Conservation (phyloP, 2,888 invertebrate genomes). For the Gandaritis pyraliata region DNA sequence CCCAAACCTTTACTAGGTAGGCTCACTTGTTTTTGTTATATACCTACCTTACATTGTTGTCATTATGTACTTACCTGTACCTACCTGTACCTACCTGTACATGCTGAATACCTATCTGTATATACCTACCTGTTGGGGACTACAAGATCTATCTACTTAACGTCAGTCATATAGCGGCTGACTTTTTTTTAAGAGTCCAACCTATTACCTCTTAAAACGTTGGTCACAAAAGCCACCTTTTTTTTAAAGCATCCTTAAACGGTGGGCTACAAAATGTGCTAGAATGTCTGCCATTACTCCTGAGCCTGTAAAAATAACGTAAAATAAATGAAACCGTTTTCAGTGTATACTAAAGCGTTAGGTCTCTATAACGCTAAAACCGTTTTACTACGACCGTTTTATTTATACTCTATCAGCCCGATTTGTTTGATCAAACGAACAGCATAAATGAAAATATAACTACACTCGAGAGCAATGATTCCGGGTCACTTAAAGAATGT, state of each 20-base stretch:
- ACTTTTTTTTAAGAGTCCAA: neutral
- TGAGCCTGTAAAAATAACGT: conserved; percentile 6
- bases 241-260: conserved; percentile 24
- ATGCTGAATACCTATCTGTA: no score
- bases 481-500: no score
- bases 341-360: conserved; percentile 1
- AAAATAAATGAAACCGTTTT: conserved; percentile 17
- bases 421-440: no score
- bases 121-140: no score
- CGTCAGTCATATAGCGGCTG: neutral
- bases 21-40: no score
- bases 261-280: conserved; percentile 15
- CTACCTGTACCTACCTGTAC: no score
- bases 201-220: conserved; percentile 18
- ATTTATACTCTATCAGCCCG: no score
- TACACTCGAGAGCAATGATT: no score
- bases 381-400: neutral
- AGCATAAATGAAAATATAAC: neutral
- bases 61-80: no score
- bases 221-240: conserved; percentile 26
- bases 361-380: neutral
- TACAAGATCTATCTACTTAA: no score
- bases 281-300: conserved; percentile 16
- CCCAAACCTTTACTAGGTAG: no score
- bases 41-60: no score